phyloP scores from a whole-genome alignment of 2,797 vertebrate genomes.

The Alcedo quadribrachys region DNA sequence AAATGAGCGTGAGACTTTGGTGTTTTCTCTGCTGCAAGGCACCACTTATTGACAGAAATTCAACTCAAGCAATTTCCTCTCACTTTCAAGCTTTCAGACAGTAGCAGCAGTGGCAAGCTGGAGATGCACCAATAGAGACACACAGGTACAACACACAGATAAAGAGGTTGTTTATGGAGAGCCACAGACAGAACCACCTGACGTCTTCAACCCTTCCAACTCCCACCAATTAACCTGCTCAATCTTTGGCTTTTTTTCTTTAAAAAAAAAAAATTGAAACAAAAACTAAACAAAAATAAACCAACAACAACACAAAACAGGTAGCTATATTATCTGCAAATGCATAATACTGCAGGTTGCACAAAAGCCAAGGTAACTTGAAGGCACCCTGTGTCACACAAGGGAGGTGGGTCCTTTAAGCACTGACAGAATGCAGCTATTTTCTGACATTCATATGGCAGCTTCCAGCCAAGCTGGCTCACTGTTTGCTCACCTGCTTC shows the following conservation, averaged over 20 bases:
- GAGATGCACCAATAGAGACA: neutral
- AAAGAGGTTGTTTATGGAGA: conserved; percentile 43
- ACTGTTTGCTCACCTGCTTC: conserved; percentile 30
- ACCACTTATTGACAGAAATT: conserved; percentile 20
- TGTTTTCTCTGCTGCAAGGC: conserved; percentile 61
- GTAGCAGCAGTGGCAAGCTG: conserved; percentile 39
- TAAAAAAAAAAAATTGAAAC: neutral
- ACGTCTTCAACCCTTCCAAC: conserved; percentile 21
- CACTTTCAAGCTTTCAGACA: conserved; percentile 28
- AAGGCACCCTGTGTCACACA: conserved; percentile 73
- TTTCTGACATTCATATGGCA: neutral
- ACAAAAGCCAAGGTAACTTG: conserved; percentile 58
- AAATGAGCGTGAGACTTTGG: conserved; percentile 53
- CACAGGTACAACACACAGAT: conserved; percentile 1
- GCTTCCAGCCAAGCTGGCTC: conserved; percentile 6
- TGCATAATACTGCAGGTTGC: conserved; percentile 68
- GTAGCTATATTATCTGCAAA: conserved; percentile 18
- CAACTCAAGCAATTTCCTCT: neutral
- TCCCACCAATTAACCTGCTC: conserved; percentile 46
- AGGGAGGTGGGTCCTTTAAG: conserved; percentile 36
- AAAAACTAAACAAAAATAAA: neutral
- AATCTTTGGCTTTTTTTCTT: conserved; percentile 76
- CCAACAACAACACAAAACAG: neutral
- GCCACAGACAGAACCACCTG: conserved; percentile 49
- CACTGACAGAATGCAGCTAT: neutral